Base-by-base conservation (phyloP, 2,113 vertebrate species). In the Zootoca vivipara region DNA sequence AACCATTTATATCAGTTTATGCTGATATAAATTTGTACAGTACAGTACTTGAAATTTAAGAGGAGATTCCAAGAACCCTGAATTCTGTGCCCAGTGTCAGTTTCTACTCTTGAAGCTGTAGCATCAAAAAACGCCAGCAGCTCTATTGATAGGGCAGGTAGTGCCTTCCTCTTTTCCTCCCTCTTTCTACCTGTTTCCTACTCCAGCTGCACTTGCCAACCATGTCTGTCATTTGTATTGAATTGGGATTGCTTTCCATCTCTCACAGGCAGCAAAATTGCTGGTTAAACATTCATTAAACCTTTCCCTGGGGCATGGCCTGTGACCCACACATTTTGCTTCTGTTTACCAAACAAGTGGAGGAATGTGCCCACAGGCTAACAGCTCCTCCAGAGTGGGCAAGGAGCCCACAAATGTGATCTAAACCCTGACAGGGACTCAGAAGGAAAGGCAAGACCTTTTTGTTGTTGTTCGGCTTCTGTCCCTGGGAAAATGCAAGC, bases 261-360 rank as follows among this genome's bases (percentile, higher is more conserved):
- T 93, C 90, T 93, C 84, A 92, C 35, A 88, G 70, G 80, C 82
- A 42, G 46, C 83, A 84, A 84, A 86, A 89, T 40, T 89, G 56
- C 40, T 78, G 89, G 83, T 77, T 93, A 87, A 87, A 83, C 38
- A 26, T 91, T 65, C 81, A 90, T 33, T 90, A 90, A 91, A 70
- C 62, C 5, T 18, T 92, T 91, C 52, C 38, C 30, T 62, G 62
- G 26, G 16, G 20, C 75, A 79, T n/a, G 33, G 35, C 80, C 87
- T 80, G 40, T 88, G 81, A 85, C 58, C 90, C 35, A 40, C 0
- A 52, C 26, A 42, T 4, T 35, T 89, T 2, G 4, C 58, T 92
- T 92, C 82, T 87, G 46, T 90, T 91, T 87, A 72, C 13, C n/a
- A 89, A 92, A 86, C 5, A 91, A 18, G 1, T 35, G 28, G 26